Percentiles rank a stretch among this genome's conserved stretches.
These are phyloP conservation scores for Phrynocephalus versicolor DNA, from an alignment of 2,113 vertebrate species.

Conservation along the genomic window DNA sequence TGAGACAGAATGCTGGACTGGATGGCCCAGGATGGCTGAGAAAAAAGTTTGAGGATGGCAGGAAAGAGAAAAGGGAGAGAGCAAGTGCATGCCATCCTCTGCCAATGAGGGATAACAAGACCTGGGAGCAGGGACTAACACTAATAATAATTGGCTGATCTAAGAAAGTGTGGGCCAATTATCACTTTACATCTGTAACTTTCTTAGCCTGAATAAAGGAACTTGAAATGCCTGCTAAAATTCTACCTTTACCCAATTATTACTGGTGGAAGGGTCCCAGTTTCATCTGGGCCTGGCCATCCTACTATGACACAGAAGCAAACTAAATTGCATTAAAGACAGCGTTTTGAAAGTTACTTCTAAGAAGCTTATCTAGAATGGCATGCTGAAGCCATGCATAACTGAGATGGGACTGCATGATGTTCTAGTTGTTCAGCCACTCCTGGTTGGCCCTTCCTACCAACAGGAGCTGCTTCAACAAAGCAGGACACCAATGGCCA, in stretches of 20 bases:
- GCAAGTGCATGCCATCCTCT: neutral
- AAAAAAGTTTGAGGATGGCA: neutral
- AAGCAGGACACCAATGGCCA: neutral
- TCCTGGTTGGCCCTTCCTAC: neutral
- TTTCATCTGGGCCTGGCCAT: neutral
- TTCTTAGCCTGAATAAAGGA: neutral
- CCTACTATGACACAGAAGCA: too few relatives aligned
- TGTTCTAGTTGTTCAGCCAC: neutral
- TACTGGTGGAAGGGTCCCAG: neutral
- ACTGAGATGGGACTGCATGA: too few relatives aligned
- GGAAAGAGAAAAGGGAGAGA: too few relatives aligned
- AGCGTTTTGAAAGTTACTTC: too few relatives aligned
- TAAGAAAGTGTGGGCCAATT: too few relatives aligned
- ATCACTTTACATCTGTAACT: neutral
- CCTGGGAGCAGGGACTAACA: neutral
- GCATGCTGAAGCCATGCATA: too few relatives aligned
- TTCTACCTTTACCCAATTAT: neutral
- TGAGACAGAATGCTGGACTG: too few relatives aligned
- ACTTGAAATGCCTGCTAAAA: neutral
- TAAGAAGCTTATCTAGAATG: too few relatives aligned
- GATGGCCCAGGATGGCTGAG: too few relatives aligned
- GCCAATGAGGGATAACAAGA: too few relatives aligned
- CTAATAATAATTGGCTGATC: neutral
- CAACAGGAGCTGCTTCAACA: neutral
- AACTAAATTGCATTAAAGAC: too few relatives aligned